Percentiles rank a stretch among this genome's conserved stretches.
Conservation (phyloP, 2,888 invertebrate genomes). For the Cephus pygmeus region DNA sequence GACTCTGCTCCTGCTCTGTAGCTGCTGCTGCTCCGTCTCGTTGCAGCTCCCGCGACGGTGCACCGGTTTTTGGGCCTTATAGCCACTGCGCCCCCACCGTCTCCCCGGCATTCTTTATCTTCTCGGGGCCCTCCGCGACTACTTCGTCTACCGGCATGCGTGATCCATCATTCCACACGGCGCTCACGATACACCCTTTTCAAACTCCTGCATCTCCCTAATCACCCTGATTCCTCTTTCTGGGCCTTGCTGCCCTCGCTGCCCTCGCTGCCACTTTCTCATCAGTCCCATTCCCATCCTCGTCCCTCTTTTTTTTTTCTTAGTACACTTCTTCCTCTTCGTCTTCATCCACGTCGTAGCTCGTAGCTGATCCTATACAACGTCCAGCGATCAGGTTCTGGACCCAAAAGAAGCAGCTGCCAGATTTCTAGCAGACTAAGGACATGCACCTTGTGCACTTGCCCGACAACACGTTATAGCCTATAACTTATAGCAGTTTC, state of each 20-base stretch:
- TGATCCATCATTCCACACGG: slow-evolving; percentile 52
- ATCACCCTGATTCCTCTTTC: slow-evolving; percentile 8
- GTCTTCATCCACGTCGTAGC: slow-evolving; percentile 14
- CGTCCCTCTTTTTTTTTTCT: slow-evolving; percentile 19
- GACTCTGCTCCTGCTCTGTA: slow-evolving; percentile 2
- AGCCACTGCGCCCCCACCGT: slow-evolving; percentile 7
- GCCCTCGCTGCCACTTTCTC: slow-evolving; percentile 24
- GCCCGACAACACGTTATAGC: background rate
- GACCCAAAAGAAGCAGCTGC: slow-evolving; percentile 1
- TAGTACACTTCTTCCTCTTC: slow-evolving; percentile 14
- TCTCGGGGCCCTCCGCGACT: slow-evolving; percentile 44
- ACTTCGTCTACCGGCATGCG: slow-evolving; percentile 42
- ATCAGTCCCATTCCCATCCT: slow-evolving; percentile 20
- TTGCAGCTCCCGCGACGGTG: background rate
- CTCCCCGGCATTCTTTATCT: slow-evolving; percentile 45
- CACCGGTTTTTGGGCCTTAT: slow-evolving; percentile 6
- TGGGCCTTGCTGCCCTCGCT: slow-evolving; percentile 12
- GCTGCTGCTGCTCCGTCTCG: background rate
- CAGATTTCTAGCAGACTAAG: background rate
- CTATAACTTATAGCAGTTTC: background rate
- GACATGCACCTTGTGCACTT: background rate
- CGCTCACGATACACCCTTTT: slow-evolving; percentile 38
- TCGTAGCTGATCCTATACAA: background rate
- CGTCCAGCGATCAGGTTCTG: background rate
- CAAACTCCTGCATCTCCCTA: slow-evolving; percentile 5